A percentile compares a stretch with the other conserved stretches of the same genome.
These are phyloP conservation scores for Hyaena hyaena DNA, from an alignment of 2,113 vertebrate species.

Conservation along the genomic window DNA sequence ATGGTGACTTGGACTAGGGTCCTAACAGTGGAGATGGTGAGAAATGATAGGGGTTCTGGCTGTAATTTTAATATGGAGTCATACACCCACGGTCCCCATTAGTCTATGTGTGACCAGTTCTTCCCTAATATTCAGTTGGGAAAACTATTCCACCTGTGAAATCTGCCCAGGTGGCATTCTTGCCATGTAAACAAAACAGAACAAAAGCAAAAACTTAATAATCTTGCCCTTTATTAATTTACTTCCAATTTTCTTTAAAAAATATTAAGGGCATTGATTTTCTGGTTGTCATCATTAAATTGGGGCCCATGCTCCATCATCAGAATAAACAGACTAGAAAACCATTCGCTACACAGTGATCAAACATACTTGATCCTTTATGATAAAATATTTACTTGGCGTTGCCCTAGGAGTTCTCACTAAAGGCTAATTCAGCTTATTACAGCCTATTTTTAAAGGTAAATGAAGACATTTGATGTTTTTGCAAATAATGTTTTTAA, in stretches of 20 bases:
- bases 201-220: background rate
- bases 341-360: background rate
- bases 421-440: background rate
- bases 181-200: background rate
- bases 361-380: constrained; percentile 24
- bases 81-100: background rate
- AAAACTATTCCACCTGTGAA: background rate
- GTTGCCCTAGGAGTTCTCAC: background rate
- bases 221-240: background rate
- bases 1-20: background rate
- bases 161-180: background rate
- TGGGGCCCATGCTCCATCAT: background rate
- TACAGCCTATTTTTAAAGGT: constrained; percentile 5
- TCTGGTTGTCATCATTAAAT: background rate
- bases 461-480: background rate
- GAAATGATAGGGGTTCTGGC: background rate
- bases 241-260: constrained; percentile 2
- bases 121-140: background rate
- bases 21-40: background rate
- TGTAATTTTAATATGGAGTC: background rate
- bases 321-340: background rate
- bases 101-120: background rate
- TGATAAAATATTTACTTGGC: background rate
- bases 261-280: background rate
- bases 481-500: constrained; percentile 7